These are phyloP conservation scores for Hyposoter didymator DNA, from an alignment of 2,888 invertebrate species.

Conservation along the genomic window DNA sequence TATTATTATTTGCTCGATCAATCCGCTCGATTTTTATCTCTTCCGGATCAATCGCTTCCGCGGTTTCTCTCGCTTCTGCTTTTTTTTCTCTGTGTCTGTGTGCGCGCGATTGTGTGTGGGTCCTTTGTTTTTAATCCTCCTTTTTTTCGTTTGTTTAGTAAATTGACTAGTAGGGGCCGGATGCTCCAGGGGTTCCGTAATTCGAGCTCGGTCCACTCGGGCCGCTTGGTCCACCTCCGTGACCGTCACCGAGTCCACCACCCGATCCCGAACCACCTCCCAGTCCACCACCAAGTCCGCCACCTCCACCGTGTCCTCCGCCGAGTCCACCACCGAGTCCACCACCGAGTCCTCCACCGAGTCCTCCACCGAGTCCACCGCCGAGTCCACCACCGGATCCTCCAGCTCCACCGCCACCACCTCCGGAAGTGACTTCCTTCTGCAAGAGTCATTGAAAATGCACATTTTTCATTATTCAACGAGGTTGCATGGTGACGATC, in stretches of 20 bases:
- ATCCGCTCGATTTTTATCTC: conserved; percentile 64
- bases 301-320: conserved; percentile 73
- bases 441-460: conserved; percentile 52
- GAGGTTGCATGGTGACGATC: too few relatives aligned
- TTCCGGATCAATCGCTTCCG: conserved; percentile 63
- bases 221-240: conserved; percentile 76
- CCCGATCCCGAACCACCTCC: conserved; percentile 73
- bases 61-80: conserved; percentile 9
- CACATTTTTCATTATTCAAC: not conserved
- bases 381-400: conserved; percentile 73
- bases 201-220: conserved; percentile 85
- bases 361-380: conserved; percentile 72
- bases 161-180: conserved; percentile 88
- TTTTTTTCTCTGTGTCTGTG: conserved; percentile 67
- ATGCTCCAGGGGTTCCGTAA: conserved; percentile 89
- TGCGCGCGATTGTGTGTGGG: conserved; percentile 59
- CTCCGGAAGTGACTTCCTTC: conserved; percentile 70
- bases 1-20: conserved; percentile 54
- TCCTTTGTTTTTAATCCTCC: not conserved
- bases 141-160: conserved; percentile 42
- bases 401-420: conserved; percentile 60
- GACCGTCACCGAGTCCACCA: conserved; percentile 71
- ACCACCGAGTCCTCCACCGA: conserved; percentile 75
- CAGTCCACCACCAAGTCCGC: conserved; percentile 73
- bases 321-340: conserved; percentile 76